Percentiles rank a stretch among this genome's conserved stretches.
These are phyloP conservation scores for Eupithecia subfuscata DNA, from an alignment of 2,888 invertebrate species.

Conservation along the genomic window DNA sequence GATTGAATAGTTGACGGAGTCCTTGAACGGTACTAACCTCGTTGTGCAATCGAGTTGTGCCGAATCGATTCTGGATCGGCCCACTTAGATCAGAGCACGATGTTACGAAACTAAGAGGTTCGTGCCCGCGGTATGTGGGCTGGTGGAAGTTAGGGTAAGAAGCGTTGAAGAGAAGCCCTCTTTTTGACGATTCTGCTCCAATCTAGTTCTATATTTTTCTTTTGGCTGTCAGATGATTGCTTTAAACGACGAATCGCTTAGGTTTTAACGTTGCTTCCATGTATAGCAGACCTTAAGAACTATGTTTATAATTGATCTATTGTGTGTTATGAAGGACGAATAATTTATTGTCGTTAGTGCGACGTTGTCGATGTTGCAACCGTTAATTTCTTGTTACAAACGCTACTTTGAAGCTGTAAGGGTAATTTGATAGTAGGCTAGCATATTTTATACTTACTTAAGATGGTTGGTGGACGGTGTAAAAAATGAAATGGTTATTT, in stretches of 20 bases:
- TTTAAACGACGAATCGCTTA: not conserved
- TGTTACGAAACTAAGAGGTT: conserved; percentile 58
- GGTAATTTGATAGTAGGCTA: not conserved
- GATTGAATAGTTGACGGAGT: conserved; percentile 61
- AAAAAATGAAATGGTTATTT: not conserved
- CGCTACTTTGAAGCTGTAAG: not conserved
- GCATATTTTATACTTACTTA: too few species aligned
- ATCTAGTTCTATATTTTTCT: not conserved
- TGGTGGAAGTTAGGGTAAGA: not conserved
- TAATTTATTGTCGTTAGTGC: conserved; percentile 49
- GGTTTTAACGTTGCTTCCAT: not conserved
- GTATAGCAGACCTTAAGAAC: conserved; percentile 42
- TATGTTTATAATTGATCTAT: conserved; percentile 65
- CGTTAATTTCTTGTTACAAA: not conserved
- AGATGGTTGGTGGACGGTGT: too few species aligned
- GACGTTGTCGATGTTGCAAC: conserved; percentile 30
- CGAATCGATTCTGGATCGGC: conserved; percentile 68
- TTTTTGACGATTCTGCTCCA: not conserved
- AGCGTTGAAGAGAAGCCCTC: not conserved
- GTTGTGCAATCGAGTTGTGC: conserved; percentile 71
- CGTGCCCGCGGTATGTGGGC: not conserved
- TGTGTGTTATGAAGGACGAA: conserved; percentile 60
- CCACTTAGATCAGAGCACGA: conserved; percentile 59
- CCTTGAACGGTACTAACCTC: conserved; percentile 76
- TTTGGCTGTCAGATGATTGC: not conserved